These are phyloP conservation scores for Cirrhinus mrigala DNA, from an alignment of 2,797 vertebrate genomes.

Conservation along the genomic window DNA sequence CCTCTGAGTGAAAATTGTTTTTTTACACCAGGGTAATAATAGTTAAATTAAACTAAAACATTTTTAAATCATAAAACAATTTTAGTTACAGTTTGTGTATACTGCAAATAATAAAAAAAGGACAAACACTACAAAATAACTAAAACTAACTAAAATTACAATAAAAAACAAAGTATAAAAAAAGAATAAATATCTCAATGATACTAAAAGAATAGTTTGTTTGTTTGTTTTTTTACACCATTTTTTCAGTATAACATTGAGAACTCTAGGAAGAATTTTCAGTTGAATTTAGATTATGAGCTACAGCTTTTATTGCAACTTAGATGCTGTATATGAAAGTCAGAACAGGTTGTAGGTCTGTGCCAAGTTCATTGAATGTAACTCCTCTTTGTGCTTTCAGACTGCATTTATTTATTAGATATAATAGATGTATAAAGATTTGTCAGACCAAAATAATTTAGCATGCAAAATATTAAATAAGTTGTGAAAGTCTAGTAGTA, in stretches of 20 bases:
- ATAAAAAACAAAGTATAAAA: no score
- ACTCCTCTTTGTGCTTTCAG: background rate
- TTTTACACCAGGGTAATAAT: background rate
- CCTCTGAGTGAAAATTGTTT: background rate
- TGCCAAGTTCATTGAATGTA: background rate
- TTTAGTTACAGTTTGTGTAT: no score
- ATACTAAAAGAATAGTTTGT: no score
- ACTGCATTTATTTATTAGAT: background rate
- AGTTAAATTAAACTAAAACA: no score
- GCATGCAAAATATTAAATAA: constrained; percentile 4
- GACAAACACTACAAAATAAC: no score
- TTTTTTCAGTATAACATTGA: background rate
- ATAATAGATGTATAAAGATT: no score
- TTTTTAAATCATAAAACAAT: no score
- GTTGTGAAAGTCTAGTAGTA: background rate
- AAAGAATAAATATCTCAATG: no score
- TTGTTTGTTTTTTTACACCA: no score
- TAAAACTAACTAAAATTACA: no score
- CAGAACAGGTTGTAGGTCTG: background rate
- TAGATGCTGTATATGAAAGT: background rate
- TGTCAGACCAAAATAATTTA: background rate
- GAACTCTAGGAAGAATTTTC: background rate
- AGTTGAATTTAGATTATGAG: background rate
- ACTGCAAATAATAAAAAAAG: no score
- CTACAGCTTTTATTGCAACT: background rate